These are phyloP conservation scores for Pseudopipra pipra DNA, from an alignment of 2,113 vertebrate genomes.

Conservation along the genomic window DNA sequence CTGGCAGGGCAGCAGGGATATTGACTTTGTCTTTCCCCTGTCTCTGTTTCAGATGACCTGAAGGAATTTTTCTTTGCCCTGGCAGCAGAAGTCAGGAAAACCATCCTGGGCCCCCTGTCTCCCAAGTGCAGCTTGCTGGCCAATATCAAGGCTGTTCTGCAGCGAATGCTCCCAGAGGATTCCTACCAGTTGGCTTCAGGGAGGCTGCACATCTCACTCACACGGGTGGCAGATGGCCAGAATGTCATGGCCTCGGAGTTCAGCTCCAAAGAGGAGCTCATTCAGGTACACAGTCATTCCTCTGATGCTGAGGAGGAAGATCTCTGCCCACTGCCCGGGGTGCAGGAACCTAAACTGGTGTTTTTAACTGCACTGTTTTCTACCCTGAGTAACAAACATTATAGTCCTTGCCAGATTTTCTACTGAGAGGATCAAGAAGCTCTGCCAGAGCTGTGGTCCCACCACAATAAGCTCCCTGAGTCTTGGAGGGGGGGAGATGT, in stretches of 20 bases:
- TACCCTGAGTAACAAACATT: not conserved
- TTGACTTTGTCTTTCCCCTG: not conserved
- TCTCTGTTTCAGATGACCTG: slow-evolving; percentile 63
- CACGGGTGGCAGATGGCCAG: slow-evolving; percentile 77
- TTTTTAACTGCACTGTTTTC: not conserved
- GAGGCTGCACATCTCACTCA: slow-evolving; percentile 81
- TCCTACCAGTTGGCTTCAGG: slow-evolving; percentile 81
- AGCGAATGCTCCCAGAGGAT: slow-evolving; percentile 74
- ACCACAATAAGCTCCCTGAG: not conserved
- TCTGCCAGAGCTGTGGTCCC: not conserved
- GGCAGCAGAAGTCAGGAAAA: slow-evolving; percentile 69
- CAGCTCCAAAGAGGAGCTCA: slow-evolving; percentile 85
- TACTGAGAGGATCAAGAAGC: not conserved
- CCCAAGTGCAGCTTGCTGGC: slow-evolving; percentile 77
- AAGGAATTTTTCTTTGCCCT: slow-evolving; percentile 70
- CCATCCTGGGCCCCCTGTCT: slow-evolving; percentile 78
- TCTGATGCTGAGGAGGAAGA: fast-evolving
- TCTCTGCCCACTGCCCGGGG: not conserved
- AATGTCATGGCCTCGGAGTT: slow-evolving; percentile 81
- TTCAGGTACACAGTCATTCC: slow-evolving; percentile 72
- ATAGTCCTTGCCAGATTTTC: not conserved
- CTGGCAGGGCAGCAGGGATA: not conserved
- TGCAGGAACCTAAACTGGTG: not conserved
- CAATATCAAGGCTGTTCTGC: slow-evolving; percentile 72
- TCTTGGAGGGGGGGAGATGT: not conserved